Evolutionary conservation across 2,888 invertebrate genomes (phyloP).

Genomic region (Polymixis flavicincta): DNA sequence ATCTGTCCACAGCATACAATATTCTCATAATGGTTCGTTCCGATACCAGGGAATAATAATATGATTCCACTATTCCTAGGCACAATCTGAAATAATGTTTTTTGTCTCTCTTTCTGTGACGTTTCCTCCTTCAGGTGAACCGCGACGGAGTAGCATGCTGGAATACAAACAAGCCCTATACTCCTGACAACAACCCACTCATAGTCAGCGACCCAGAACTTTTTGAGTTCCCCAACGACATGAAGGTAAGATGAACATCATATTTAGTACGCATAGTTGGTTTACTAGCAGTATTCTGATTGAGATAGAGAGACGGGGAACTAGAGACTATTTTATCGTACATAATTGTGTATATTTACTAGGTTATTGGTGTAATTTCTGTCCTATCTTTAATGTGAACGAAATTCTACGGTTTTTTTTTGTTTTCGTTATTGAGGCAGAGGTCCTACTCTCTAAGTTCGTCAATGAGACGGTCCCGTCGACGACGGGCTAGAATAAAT

Average conservation of each 20-base stretch:
- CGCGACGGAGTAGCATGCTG: constrained; percentile 95
- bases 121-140: constrained; percentile 87
- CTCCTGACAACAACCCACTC: constrained; percentile 92
- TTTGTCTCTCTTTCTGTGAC: background rate
- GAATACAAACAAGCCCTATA: constrained; percentile 93
- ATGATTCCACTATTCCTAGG: background rate
- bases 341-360: background rate
- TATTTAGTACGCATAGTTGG: too few species aligned
- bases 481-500: too few species aligned
- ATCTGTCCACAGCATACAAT: background rate
- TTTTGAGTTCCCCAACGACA: constrained; percentile 94
- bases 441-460: too few species aligned
- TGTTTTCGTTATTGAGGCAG: too few species aligned
- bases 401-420: too few species aligned
- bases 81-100: background rate
- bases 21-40: background rate
- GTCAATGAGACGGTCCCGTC: too few species aligned
- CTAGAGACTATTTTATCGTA: background rate
- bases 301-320: background rate
- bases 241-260: constrained; percentile 88
- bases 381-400: too few species aligned
- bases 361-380: background rate
- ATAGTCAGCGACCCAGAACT: constrained; percentile 92
- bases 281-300: background rate
- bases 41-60: background rate